Percentiles rank a stretch among this genome's conserved stretches.
These are phyloP conservation scores for Glyptemys insculpta DNA, from an alignment of 2,797 vertebrate genomes.

Conservation along the genomic window DNA sequence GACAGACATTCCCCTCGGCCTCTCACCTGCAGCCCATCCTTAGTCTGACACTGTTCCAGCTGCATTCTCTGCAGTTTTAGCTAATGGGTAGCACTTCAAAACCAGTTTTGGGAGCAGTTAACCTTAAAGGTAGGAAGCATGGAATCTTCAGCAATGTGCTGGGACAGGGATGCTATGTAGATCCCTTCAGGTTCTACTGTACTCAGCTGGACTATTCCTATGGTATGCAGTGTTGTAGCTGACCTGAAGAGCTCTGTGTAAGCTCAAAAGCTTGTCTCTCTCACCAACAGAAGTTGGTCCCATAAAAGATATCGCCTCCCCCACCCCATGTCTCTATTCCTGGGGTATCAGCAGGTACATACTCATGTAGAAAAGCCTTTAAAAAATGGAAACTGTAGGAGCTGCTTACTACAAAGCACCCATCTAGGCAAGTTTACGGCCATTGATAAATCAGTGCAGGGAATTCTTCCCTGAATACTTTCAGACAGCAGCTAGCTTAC, in stretches of 20 bases:
- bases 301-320: neutral
- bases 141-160: neutral
- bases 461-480: neutral
- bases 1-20: neutral
- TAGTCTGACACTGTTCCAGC: neutral
- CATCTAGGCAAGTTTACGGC: neutral
- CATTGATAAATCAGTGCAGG: neutral
- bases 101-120: neutral
- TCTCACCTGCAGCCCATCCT: neutral
- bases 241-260: neutral
- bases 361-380: neutral
- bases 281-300: neutral
- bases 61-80: neutral
- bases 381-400: neutral
- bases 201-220: accelerated
- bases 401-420: neutral
- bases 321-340: neutral
- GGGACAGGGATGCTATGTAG: neutral
- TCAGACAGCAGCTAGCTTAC: neutral
- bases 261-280: neutral
- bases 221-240: accelerated
- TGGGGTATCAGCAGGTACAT: accelerated
- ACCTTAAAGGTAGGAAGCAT: neutral
- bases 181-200: neutral
- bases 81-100: neutral